Conservation (phyloP, 2,888 invertebrate genomes). For the Eulithis prunata region DNA sequence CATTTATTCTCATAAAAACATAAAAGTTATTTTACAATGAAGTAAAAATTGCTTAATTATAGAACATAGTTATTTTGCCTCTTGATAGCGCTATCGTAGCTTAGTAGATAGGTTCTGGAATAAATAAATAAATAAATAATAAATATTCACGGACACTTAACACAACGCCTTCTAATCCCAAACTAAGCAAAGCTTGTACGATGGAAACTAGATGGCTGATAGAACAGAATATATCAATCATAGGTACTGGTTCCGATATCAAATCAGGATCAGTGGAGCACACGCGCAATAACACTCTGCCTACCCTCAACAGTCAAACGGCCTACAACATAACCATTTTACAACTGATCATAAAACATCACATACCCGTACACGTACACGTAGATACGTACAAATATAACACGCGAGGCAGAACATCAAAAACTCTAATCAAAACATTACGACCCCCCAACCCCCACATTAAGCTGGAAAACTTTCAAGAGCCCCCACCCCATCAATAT, state of each 20-base stretch:
- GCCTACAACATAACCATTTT: constrained; percentile 45
- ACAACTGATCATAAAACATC: constrained; percentile 47
- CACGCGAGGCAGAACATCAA: constrained; percentile 63
- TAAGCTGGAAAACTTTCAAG: constrained; percentile 65
- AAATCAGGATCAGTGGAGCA: constrained; percentile 17
- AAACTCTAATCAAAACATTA: constrained; percentile 77
- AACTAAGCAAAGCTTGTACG: too few species aligned
- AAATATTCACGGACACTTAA: too few species aligned
- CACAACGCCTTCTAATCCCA: too few species aligned
- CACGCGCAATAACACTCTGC: constrained; percentile 38
- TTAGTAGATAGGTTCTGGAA: too few species aligned
- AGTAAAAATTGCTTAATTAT: too few species aligned
- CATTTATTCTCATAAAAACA: too few species aligned
- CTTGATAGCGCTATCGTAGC: too few species aligned
- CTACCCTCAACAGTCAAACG: constrained; percentile 29
- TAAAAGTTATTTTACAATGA: too few species aligned
- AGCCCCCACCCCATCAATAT: constrained; percentile 73
- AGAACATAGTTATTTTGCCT: too few species aligned
- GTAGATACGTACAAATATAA: constrained; percentile 47
- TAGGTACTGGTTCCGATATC: background rate
- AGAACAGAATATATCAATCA: too few species aligned
- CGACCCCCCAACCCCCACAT: constrained; percentile 53
- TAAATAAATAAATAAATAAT: too few species aligned
- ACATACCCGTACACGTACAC: constrained; percentile 32
- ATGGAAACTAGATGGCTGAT: too few species aligned